phyloP scores from a whole-genome alignment of 2,888 invertebrate species.

The Spodoptera exigua region DNA sequence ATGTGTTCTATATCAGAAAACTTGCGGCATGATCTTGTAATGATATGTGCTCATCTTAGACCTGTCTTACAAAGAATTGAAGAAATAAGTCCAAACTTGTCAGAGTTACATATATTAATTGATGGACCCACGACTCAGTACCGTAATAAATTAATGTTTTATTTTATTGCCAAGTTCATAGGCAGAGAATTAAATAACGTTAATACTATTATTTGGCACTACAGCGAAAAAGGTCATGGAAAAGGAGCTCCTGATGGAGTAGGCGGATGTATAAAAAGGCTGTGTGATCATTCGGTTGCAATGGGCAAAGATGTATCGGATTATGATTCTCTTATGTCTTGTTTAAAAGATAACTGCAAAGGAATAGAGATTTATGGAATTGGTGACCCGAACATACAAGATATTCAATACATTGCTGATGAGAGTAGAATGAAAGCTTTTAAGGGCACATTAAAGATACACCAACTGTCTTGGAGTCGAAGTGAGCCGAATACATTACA shows the following conservation, averaged over 20 bases:
- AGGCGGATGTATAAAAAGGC: conserved; percentile 32
- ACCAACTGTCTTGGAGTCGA: conserved; percentile 26
- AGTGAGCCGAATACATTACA: conserved; percentile 19
- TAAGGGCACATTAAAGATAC: conserved; percentile 26
- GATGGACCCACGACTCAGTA: conserved; percentile 32
- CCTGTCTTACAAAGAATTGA: conserved; percentile 28
- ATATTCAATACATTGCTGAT: conserved; percentile 24
- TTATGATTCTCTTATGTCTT: conserved; percentile 25
- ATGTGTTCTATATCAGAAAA: conserved; percentile 44
- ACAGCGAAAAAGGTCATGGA: conserved; percentile 25
- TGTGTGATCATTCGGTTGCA: conserved; percentile 26
- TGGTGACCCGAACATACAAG: conserved; percentile 16
- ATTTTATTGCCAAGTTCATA: conserved; percentile 26
- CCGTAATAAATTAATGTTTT: conserved; percentile 39
- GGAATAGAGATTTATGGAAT: conserved; percentile 31
- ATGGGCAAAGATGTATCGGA: conserved; percentile 24
- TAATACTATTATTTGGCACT: conserved; percentile 25
- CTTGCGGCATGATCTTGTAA: conserved; percentile 47
- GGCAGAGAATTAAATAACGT: conserved; percentile 16
- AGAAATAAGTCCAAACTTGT: conserved; percentile 24
- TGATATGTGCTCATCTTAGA: conserved; percentile 46
- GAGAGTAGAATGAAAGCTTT: conserved; percentile 21
- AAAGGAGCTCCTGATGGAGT: conserved; percentile 42
- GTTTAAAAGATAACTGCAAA: conserved; percentile 31
- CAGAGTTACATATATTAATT: conserved; percentile 36